Evolutionary conservation across 2,888 invertebrate species (phyloP), one percentile per base, ranked within the genome.

Genomic region (Trichacis sp.): DNA sequence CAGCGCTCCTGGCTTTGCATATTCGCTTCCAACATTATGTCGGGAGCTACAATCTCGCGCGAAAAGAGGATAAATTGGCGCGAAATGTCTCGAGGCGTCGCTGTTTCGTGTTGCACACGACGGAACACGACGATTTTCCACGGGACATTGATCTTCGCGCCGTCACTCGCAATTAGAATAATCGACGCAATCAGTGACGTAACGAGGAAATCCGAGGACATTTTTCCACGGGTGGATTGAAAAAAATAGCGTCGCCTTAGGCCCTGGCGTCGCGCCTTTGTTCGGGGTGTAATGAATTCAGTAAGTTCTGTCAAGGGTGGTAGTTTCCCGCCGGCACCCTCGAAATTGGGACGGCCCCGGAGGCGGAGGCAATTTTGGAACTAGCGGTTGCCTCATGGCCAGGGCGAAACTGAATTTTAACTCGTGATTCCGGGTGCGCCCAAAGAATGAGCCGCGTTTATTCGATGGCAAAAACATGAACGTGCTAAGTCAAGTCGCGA

Each of bases 281-380:
- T 80, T 81, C 81, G 73, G 69, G 69, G 73, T 65, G 73, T 82
- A 81, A 82, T 82, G 80, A 82, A 81, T 82, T 82, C 82, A 78
- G 78, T 73, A 81, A 82, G 81, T 80, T 81, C 80, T 77, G 77
- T 78, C 79, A 78, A 81, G 82, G 80, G 81, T 79, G 77, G 80
- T 78, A 81, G 81, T 81, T 82, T 82, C 82, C 81, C 79, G 80
- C 74, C 76, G 75, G 80, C 79, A 80, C 80, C 82, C 81, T 82
- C 77, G 76, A 79, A 81, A 81, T 78, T 80, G 79, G 78, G 78
- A 80, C 77, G 64, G 56, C 52, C 51, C 54, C 56, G 36, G 42
- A 58, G 65, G 29, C 50, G 73, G 67, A 68, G 75, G 75, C 79
- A 81, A 81, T 81, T 81, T 81, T 80, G 79, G 79, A 79, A 81